These are phyloP conservation scores for Empidonax traillii DNA, from an alignment of 2,113 vertebrate species.

Conservation along the genomic window DNA sequence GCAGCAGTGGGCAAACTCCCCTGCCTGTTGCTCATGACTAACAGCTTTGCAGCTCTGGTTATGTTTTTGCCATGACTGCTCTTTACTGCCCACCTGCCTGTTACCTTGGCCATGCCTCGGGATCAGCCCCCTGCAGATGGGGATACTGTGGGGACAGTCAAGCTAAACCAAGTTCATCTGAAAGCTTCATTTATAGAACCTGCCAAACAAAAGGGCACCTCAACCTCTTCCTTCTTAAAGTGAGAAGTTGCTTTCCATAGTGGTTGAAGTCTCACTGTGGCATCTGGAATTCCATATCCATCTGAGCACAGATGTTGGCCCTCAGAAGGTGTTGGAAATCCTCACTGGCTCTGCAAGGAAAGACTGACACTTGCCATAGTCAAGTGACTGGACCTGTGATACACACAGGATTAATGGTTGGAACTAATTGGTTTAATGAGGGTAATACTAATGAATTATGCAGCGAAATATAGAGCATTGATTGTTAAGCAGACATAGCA, in stretches of 20 bases:
- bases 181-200: not conserved
- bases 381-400: not conserved
- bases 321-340: not conserved
- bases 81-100: not conserved
- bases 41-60: not conserved
- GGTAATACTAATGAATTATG: not conserved
- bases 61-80: not conserved
- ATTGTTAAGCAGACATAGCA: not conserved
- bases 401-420: not conserved
- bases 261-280: not conserved
- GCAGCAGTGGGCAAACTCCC: not conserved
- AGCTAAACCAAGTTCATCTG: not conserved
- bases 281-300: not conserved
- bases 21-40: not conserved
- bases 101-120: not conserved
- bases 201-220: not conserved
- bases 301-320: not conserved
- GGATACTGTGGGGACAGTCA: not conserved
- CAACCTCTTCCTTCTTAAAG: not conserved
- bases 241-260: not conserved
- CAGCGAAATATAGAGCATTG: not conserved
- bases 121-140: not conserved
- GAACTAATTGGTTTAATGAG: constrained; percentile 24
- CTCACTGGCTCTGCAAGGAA: not conserved
- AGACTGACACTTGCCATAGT: not conserved